These are phyloP conservation scores for Mythimna pallens DNA, from an alignment of 2,888 invertebrate genomes.

Conservation along the genomic window DNA sequence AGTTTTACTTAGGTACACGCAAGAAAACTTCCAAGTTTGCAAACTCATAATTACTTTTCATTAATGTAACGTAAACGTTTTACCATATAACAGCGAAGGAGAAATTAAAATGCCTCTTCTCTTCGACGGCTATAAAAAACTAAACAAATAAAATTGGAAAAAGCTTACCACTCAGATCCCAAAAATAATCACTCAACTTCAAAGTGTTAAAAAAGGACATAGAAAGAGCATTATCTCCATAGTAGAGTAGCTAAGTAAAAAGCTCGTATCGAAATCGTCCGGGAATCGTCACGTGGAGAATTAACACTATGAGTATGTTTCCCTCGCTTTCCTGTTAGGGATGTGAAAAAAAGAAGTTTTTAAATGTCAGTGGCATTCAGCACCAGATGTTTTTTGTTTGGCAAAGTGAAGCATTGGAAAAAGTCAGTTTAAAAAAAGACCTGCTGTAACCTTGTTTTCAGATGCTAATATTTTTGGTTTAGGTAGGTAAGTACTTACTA, in stretches of 20 bases:
- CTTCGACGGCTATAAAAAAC: constrained; percentile 17
- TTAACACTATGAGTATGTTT: constrained; percentile 82
- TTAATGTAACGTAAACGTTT: constrained; percentile 26
- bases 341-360: constrained; percentile 49
- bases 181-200: constrained; percentile 66
- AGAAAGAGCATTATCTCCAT: constrained; percentile 82
- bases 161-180: constrained; percentile 21
- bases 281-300: constrained; percentile 84
- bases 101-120: constrained; percentile 27
- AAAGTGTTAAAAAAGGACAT: constrained; percentile 74
- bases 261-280: constrained; percentile 72
- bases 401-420: neutral
- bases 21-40: constrained; percentile 38
- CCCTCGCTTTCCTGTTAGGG: constrained; percentile 65
- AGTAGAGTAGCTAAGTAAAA: constrained; percentile 70
- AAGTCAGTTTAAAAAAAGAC: neutral
- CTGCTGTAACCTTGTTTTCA: neutral
- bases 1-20: constrained; percentile 22
- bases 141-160: constrained; percentile 20
- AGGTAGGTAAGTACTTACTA: neutral
- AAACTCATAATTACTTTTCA: constrained; percentile 49
- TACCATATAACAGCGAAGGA: constrained; percentile 2
- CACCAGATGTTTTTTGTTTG: constrained; percentile 36
- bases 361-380: constrained; percentile 45
- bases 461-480: neutral